These are phyloP conservation scores for Porites cylindrica DNA, from an alignment of 92 coral and sea anemone genomes.

Conservation along the genomic window DNA sequence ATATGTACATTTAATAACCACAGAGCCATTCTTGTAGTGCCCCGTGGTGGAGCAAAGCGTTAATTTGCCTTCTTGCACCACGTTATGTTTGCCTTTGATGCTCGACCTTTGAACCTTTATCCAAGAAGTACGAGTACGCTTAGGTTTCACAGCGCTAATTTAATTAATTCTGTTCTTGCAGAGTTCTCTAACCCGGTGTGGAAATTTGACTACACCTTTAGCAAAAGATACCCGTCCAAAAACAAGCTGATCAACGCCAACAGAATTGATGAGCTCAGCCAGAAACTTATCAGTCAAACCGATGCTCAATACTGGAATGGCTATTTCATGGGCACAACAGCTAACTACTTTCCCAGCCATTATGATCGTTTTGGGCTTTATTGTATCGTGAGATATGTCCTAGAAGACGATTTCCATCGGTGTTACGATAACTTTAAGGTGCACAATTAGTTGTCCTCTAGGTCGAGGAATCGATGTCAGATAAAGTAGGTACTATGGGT, in stretches of 20 bases:
- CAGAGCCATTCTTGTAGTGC: no score
- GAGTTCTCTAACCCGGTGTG: constrained; percentile 67
- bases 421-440: constrained; percentile 72
- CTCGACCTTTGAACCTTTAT: no score
- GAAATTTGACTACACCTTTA: constrained; percentile 85
- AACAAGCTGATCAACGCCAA: constrained; percentile 72
- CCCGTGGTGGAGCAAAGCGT: no score
- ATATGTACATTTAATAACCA: no score
- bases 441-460: neutral
- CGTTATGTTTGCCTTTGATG: no score
- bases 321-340: constrained; percentile 66
- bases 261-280: constrained; percentile 80
- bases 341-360: constrained; percentile 65
- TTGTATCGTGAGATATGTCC: constrained; percentile 82
- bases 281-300: constrained; percentile 78
- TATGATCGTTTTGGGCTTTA: constrained; percentile 78
- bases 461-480: no score
- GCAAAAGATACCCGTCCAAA: constrained; percentile 75
- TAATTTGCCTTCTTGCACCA: no score
- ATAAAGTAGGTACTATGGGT: no score
- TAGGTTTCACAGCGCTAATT: no score
- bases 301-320: constrained; percentile 71
- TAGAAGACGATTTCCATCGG: constrained; percentile 66
- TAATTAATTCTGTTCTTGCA: neutral
- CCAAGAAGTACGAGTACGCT: no score